Conservation (phyloP, 2,797 vertebrate species). For the Fringilla coelebs region DNA sequence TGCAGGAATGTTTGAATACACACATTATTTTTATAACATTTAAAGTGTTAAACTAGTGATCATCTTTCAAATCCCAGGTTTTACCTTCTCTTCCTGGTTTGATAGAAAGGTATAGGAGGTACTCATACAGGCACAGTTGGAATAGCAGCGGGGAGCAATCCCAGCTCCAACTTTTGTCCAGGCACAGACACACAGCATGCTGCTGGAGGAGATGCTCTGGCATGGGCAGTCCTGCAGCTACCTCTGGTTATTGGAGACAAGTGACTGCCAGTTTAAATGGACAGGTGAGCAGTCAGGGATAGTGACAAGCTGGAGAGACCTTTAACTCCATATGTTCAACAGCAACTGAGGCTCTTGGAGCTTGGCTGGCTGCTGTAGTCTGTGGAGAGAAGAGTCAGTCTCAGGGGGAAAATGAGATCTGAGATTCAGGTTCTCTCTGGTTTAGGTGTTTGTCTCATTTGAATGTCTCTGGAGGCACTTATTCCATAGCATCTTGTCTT, state of each 20-base stretch:
- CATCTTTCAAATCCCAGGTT: not conserved
- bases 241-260: not conserved
- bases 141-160: not conserved
- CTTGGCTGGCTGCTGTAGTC: not conserved
- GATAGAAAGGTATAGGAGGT: not conserved
- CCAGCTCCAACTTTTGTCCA: not conserved
- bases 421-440: not conserved
- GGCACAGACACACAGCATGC: not conserved
- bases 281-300: not conserved
- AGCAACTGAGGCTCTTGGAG: not conserved
- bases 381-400: not conserved
- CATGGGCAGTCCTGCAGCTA: not conserved
- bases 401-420: not conserved
- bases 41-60: not conserved
- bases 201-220: not conserved
- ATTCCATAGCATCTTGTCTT: not conserved
- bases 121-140: not conserved
- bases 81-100: not conserved
- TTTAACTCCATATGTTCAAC: not conserved
- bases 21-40: not conserved
- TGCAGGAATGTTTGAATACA: not conserved
- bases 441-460: not conserved
- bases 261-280: not conserved
- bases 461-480: not conserved
- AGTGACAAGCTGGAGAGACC: not conserved